Conservation (phyloP, 2,888 invertebrate genomes). For the Sabatieria punctata region DNA sequence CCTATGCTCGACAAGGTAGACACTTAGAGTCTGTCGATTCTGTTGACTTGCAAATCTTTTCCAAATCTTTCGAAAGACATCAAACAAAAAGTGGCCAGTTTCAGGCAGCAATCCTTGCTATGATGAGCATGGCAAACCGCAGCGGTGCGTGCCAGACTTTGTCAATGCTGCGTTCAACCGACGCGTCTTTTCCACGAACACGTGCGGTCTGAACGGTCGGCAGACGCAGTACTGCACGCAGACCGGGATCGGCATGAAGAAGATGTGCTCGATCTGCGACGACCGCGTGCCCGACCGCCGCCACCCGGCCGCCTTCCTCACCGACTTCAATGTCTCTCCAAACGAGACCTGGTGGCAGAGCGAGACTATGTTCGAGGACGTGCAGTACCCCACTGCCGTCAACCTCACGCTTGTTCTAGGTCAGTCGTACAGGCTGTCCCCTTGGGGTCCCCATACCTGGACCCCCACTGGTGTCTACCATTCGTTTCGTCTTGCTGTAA, state of each 20-base stretch:
- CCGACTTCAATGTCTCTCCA: slow-evolving; percentile 74
- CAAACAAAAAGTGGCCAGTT: too few species aligned
- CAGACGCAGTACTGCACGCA: slow-evolving; percentile 72
- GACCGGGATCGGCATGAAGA: slow-evolving; percentile 45
- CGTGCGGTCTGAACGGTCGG: slow-evolving; percentile 62
- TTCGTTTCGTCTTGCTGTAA: background rate
- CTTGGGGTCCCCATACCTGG: too few species aligned
- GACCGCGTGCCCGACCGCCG: slow-evolving; percentile 41
- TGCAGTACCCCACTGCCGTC: slow-evolving; percentile 75
- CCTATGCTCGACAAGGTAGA: too few species aligned
- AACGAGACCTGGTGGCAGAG: slow-evolving; percentile 95
- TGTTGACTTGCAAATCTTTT: too few species aligned
- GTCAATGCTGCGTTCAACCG: slow-evolving; percentile 84
- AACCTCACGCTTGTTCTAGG: slow-evolving; percentile 75
- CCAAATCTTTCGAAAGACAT: too few species aligned
- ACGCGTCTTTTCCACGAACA: slow-evolving; percentile 79
- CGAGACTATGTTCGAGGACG: slow-evolving; percentile 84
- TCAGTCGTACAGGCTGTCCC: too few species aligned
- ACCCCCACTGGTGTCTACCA: background rate
- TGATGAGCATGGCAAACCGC: slow-evolving; percentile 28
- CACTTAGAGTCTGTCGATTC: too few species aligned
- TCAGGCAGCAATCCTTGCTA: slow-evolving; percentile 2
- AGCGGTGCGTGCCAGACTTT: slow-evolving; percentile 89
- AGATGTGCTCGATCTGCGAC: slow-evolving; percentile 43
- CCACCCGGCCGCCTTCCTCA: slow-evolving; percentile 58